phyloP scores from a whole-genome alignment of 2,113 vertebrate species.

The Meriones unguiculatus region DNA sequence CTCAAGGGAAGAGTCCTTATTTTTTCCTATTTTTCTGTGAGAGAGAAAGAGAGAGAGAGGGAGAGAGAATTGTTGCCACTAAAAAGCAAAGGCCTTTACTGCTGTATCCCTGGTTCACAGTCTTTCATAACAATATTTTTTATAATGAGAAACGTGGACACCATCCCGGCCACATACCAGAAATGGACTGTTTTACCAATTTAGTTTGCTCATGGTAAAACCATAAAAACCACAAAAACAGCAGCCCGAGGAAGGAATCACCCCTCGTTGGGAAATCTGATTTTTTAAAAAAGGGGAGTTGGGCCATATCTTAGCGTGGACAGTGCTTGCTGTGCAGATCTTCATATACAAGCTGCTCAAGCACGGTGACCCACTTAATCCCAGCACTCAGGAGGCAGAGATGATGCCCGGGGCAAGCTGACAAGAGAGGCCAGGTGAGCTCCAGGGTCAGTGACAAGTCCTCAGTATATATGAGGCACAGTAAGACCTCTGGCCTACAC shows the following conservation, averaged over 20 bases:
- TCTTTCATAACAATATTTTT: slow-evolving; percentile 36
- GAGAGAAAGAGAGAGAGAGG: background rate
- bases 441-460: background rate
- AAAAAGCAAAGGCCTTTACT: background rate
- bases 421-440: background rate
- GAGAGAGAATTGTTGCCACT: background rate
- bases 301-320: background rate
- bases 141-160: slow-evolving; percentile 44
- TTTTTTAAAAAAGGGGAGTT: background rate
- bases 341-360: background rate
- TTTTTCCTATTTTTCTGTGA: slow-evolving; percentile 9
- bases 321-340: background rate
- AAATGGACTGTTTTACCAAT: slow-evolving; percentile 55
- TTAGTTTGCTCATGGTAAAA: slow-evolving; percentile 36
- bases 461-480: no score
- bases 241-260: slow-evolving; percentile 6
- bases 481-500: background rate
- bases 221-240: slow-evolving; percentile 48
- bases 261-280: background rate
- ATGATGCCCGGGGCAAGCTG: background rate
- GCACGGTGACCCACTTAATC: no score
- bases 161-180: background rate
- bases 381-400: background rate
- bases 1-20: background rate
- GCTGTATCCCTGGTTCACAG: background rate